Conservation (phyloP, 1,140 invertebrate species). For the Ericerus pela region DNA sequence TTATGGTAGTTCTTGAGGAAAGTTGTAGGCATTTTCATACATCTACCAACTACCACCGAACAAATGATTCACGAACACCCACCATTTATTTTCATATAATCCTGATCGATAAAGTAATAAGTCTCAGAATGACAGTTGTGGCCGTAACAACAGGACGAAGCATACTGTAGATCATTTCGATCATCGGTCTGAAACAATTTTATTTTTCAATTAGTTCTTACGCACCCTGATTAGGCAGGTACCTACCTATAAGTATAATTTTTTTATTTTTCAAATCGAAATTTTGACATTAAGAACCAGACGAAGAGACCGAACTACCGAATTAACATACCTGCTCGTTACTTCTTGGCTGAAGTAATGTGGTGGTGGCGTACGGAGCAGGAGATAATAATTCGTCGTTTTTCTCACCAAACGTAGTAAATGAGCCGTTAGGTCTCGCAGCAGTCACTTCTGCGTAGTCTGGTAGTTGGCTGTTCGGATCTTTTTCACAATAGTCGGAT, state of each 20-base stretch:
- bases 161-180: not conserved
- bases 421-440: slow-evolving; percentile 14
- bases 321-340: too few relatives aligned
- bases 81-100: not conserved
- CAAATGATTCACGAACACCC: not conserved
- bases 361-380: slow-evolving; percentile 26
- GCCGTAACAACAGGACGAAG: not conserved
- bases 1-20: not conserved
- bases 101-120: slow-evolving; percentile 1
- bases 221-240: too few relatives aligned
- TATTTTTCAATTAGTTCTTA: too few relatives aligned
- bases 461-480: slow-evolving; percentile 23
- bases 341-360: slow-evolving; percentile 18
- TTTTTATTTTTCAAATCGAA: too few relatives aligned
- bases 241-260: too few relatives aligned
- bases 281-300: too few relatives aligned
- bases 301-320: too few relatives aligned
- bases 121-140: not conserved
- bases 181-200: not conserved
- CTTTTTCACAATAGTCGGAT: slow-evolving; percentile 13
- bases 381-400: slow-evolving; percentile 19
- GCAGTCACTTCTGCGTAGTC: slow-evolving; percentile 36
- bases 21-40: too few relatives aligned
- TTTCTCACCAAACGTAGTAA: not conserved
- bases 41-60: too few relatives aligned